Percentiles rank a stretch among this genome's conserved stretches.
Evolutionary conservation across 2,797 vertebrate genomes (phyloP).

Genomic region (Enteromius anoplus): DNA sequence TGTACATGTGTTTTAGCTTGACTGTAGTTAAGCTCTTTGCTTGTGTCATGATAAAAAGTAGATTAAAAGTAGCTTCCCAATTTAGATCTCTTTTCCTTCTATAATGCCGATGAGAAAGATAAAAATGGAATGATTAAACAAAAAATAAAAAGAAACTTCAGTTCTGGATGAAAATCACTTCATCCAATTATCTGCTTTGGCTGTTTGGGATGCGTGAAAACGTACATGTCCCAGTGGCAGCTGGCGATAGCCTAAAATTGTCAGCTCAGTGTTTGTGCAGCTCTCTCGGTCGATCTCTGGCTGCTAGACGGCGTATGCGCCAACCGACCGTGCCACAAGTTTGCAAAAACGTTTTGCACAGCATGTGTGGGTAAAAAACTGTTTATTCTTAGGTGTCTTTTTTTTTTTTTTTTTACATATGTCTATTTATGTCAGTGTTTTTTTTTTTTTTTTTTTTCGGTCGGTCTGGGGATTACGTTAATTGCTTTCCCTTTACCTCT

Average conservation of each 20-base stretch:
- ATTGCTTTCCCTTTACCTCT: conserved; percentile 42
- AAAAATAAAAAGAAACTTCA: conserved; percentile 9
- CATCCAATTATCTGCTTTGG: conserved; percentile 55
- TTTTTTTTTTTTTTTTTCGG: not conserved
- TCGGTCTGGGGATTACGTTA: conserved; percentile 40
- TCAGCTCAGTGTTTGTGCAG: conserved; percentile 45
- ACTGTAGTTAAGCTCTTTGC: not conserved
- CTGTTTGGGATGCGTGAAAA: conserved; percentile 43
- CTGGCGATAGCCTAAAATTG: conserved; percentile 50
- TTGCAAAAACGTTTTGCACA: conserved; percentile 38
- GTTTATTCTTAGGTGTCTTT: conserved; percentile 50
- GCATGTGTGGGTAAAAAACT: conserved; percentile 37
- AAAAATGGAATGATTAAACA: not conserved
- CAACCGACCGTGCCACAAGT: conserved; percentile 47
- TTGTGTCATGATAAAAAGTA: not conserved
- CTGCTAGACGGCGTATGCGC: conserved; percentile 18
- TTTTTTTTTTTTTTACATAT: conserved; percentile 43
- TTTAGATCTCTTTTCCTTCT: not conserved
- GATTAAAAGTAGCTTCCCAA: not conserved
- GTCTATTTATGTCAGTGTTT: conserved; percentile 27
- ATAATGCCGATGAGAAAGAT: not conserved
- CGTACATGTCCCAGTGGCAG: conserved; percentile 53
- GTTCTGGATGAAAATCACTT: conserved; percentile 43
- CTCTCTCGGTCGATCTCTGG: conserved; percentile 45
- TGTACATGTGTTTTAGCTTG: too few species aligned